phyloP scores from a whole-genome alignment of 2,888 invertebrate species.

The Nephrotoma guestfalica region DNA sequence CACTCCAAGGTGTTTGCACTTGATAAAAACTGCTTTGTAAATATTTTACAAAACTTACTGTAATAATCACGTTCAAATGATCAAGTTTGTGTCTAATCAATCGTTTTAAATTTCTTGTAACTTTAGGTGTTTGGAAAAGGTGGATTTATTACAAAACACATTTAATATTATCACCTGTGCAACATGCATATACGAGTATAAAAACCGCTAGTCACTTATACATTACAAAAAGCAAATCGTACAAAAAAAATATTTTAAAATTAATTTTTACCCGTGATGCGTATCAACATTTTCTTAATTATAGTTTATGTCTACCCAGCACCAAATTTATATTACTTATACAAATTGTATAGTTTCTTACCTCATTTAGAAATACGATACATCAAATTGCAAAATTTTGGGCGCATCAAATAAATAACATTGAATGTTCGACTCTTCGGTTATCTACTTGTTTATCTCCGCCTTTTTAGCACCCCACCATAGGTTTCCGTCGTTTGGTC shows the following conservation, averaged over 20 bases:
- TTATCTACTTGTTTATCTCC: too few relatives aligned
- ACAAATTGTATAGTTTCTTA: background rate
- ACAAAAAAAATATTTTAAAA: background rate
- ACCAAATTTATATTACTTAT: background rate
- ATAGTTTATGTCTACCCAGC: background rate
- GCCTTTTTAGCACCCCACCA: too few relatives aligned
- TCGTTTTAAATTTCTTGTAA: background rate
- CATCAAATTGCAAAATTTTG: background rate
- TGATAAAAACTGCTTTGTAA: background rate
- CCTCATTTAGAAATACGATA: background rate
- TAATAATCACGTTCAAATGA: background rate
- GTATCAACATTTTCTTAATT: background rate
- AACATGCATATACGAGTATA: background rate
- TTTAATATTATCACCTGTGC: background rate
- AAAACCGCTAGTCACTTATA: background rate
- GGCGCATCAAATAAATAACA: too few relatives aligned
- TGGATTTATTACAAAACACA: background rate
- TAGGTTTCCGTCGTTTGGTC: too few relatives aligned
- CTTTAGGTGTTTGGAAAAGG: background rate
- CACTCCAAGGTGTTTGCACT: background rate
- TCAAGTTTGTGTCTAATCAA: background rate
- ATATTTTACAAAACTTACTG: background rate
- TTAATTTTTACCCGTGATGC: background rate
- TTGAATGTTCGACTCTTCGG: too few relatives aligned
- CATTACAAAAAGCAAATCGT: background rate